Conservation (phyloP, 2,113 vertebrate species). For the Callorhinus ursinus region DNA sequence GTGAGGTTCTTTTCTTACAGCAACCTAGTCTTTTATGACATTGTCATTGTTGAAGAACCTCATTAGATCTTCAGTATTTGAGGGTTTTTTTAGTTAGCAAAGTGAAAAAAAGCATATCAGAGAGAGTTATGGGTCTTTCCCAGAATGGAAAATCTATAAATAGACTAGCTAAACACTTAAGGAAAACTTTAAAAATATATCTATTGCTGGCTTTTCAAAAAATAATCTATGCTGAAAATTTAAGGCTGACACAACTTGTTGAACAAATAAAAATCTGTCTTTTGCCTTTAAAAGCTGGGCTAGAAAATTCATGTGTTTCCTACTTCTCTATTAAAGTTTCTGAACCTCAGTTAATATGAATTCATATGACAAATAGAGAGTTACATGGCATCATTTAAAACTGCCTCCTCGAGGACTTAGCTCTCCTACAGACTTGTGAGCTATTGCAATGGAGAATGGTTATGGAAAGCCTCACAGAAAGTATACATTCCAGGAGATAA, state of each 20-base stretch:
- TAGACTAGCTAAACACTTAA: not conserved
- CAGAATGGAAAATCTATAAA: conserved; percentile 4
- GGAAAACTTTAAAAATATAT: not conserved
- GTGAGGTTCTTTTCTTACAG: not conserved
- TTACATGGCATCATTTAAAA: conserved; percentile 18
- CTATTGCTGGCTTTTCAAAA: not conserved
- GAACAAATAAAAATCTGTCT: not conserved
- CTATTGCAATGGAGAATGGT: not conserved
- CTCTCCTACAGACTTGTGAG: not conserved
- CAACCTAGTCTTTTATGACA: not conserved
- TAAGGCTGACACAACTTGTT: not conserved
- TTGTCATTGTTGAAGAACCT: not conserved
- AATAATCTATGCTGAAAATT: not conserved
- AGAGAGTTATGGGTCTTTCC: not conserved
- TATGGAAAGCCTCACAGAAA: not conserved
- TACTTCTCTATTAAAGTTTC: conserved; percentile 3
- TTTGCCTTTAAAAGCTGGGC: not conserved
- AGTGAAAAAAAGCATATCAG: not conserved
- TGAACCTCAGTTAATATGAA: not conserved
- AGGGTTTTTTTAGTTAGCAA: not conserved
- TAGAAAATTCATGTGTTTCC: not conserved
- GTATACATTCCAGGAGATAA: not conserved
- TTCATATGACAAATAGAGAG: not conserved
- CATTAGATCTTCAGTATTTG: not conserved
- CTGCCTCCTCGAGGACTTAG: not conserved